These are phyloP conservation scores for Latrodectus geometricus DNA, from an alignment of 1,140 invertebrate species.

Conservation along the genomic window DNA sequence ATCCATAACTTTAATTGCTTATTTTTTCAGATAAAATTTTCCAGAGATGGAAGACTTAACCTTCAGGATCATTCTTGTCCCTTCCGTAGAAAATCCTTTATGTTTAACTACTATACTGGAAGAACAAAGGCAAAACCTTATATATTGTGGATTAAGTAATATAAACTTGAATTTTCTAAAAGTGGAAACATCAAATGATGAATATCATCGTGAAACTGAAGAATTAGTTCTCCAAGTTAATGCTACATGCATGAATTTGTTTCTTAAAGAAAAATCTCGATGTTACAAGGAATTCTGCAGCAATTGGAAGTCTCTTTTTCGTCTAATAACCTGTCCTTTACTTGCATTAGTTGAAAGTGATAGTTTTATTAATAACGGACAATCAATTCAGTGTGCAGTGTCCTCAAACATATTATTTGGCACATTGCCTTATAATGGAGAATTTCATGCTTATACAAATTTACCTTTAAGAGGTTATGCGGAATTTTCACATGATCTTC, in stretches of 20 bases:
- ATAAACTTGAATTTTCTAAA: not conserved
- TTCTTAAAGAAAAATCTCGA: not conserved
- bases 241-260: not conserved
- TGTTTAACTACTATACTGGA: not conserved
- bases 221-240: not conserved
- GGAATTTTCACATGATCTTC: not conserved
- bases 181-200: not conserved
- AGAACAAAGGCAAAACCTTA: not conserved
- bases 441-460: not conserved
- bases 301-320: not conserved
- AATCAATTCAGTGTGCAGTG: not conserved
- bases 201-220: constrained; percentile 3
- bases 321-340: not conserved
- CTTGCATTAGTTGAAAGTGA: not conserved
- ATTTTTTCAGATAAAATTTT: too few relatives aligned
- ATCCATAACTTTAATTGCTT: too few relatives aligned
- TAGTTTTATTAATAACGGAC: not conserved
- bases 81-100: not conserved
- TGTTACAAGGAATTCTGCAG: not conserved
- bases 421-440: not conserved
- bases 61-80: not conserved
- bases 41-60: not conserved
- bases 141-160: not conserved
- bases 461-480: not conserved
- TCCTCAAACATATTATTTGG: not conserved